Base-by-base conservation (phyloP, 2,797 vertebrate species). In the Phrynocephalus forsythii region DNA sequence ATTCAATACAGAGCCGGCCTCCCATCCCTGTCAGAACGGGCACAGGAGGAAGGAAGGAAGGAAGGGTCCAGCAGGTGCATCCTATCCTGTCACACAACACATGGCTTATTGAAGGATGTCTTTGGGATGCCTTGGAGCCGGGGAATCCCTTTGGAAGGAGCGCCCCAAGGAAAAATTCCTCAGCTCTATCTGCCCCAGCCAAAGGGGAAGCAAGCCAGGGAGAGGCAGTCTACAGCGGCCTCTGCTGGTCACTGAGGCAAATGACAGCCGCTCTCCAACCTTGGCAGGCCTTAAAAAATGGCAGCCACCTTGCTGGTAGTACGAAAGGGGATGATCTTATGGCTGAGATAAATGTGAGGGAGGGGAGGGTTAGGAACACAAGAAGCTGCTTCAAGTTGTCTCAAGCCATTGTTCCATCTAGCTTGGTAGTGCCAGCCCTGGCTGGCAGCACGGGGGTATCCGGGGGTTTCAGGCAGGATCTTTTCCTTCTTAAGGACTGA, bases 41-140 rank as follows among this genome's bases (percentile, higher is more conserved):
- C 26, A 66, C 76, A 33, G 68, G 44, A 33, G 68, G 44, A 84
- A 88, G 68, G 83, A 72, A 33, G 68, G 44, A 84, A 88, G 68
- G 83, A 72, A 52, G 26, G 50, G 15, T 52, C 33, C 5, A 33
- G 87, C 68, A 83, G 73, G n/a, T 83, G 80, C 52, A 30, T 73
- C 52, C 78, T 79, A n/a, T 67, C 76, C 56, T 75, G 76, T 26
- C 56, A 50, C 26, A 84, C 66, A 28, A 22, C 38, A 75, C 38
- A 75, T 80, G 10, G 18, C 38, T 82, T 76, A 33, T 28, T 28
- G 50, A 50, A 88, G 69, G 7, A 7, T 15, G 44, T 48, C 75
- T 76, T 76, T 6, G 50, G 44, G 68, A 52, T 69, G n/a, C 33
- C 60, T 44, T 75, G 22, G 56, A 73, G 52, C 9, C 24, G 33